phyloP scores from a whole-genome alignment of 1,140 invertebrate species.

The Pinna nobilis region DNA sequence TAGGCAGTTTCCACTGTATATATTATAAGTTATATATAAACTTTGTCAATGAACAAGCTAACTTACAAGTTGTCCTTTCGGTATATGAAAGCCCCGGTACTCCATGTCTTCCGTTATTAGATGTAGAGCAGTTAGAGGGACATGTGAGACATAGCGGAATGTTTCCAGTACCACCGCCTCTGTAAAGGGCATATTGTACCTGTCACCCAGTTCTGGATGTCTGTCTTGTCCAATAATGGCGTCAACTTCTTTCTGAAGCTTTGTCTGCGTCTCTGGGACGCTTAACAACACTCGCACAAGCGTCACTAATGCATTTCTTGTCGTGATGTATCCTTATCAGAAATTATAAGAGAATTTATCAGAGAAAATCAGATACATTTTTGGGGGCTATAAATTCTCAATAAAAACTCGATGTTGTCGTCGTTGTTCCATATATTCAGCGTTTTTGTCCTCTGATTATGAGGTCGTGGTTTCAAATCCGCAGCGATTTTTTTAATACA shows the following conservation, averaged over 20 bases:
- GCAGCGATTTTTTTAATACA: too few relatives aligned
- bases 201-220: constrained; percentile 6
- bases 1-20: too few relatives aligned
- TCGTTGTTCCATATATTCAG: too few relatives aligned
- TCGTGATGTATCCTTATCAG: constrained; percentile 10
- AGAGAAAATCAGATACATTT: too few relatives aligned
- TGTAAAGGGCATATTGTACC: not conserved
- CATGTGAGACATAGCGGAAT: constrained; percentile 4
- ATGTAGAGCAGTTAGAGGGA: constrained; percentile 3
- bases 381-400: too few relatives aligned
- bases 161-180: constrained; percentile 2
- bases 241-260: constrained; percentile 19
- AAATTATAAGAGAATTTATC: too few relatives aligned
- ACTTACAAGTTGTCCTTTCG: not conserved
- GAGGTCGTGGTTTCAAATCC: too few relatives aligned
- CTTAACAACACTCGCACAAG: not conserved
- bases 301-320: constrained; percentile 1
- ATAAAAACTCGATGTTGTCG: too few relatives aligned
- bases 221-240: constrained; percentile 2
- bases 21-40: too few relatives aligned
- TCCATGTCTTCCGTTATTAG: not conserved
- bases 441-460: too few relatives aligned
- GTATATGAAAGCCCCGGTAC: not conserved
- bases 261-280: constrained; percentile 2
- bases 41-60: too few relatives aligned